Evolutionary conservation across 2,888 invertebrate species (phyloP).

Genomic region (Bugula neritina): DNA sequence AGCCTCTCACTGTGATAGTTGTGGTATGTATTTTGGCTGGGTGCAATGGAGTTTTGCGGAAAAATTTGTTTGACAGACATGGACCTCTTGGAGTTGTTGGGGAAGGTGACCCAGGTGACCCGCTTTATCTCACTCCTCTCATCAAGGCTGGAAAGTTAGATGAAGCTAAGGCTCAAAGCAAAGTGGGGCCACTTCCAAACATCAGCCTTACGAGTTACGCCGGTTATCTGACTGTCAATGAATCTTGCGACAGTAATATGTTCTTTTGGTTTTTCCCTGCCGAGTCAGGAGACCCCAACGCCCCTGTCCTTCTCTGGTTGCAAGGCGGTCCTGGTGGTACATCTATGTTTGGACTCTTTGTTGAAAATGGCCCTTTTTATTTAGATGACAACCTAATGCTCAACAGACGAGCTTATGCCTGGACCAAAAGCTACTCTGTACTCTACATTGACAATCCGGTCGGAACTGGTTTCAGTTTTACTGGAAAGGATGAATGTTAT

Average conservation of each 20-base stretch:
- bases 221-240: constrained; percentile 77
- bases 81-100: constrained; percentile 4
- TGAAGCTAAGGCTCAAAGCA: constrained; percentile 51
- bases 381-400: constrained; percentile 56
- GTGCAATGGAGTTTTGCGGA: neutral
- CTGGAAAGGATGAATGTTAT: constrained; percentile 69
- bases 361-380: constrained; percentile 74
- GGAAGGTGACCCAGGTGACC: constrained; percentile 57
- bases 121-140: constrained; percentile 70
- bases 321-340: constrained; percentile 55
- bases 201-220: constrained; percentile 64
- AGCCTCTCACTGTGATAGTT: neutral
- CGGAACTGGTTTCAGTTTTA: constrained; percentile 75
- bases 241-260: constrained; percentile 69
- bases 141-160: constrained; percentile 67
- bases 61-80: neutral
- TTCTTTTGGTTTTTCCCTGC: constrained; percentile 91
- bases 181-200: constrained; percentile 41
- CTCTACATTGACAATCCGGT: constrained; percentile 87
- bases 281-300: constrained; percentile 48
- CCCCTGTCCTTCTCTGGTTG: constrained; percentile 53
- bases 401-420: constrained; percentile 66
- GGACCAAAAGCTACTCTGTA: constrained; percentile 72
- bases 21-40: neutral
- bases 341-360: constrained; percentile 54